A percentile compares a stretch with the other conserved stretches of the same genome.
Conservation (phyloP, 2,888 invertebrate genomes). For the Pyrrhosoma nymphula region DNA sequence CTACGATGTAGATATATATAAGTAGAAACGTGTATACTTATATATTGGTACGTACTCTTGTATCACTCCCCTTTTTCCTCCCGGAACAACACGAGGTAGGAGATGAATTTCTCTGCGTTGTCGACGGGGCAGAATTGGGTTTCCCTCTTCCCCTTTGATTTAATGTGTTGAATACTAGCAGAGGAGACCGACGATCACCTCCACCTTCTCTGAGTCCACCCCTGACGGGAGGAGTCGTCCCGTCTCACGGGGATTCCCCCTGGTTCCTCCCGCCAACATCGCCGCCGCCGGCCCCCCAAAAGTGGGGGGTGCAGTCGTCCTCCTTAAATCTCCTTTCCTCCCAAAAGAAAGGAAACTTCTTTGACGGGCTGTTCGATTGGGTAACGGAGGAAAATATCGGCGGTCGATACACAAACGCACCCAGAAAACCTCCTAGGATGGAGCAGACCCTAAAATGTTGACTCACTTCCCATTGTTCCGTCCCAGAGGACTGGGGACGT, state of each 20-base stretch:
- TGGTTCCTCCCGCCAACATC: background rate
- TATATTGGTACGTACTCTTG: background rate
- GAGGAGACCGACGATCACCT: background rate
- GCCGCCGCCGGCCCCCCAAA: background rate
- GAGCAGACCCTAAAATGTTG: background rate
- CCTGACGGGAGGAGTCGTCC: background rate
- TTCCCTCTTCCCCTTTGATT: background rate
- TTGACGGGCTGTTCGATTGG: too few species aligned
- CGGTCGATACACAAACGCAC: background rate
- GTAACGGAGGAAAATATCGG: background rate
- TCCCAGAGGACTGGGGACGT: background rate
- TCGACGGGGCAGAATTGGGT: background rate
- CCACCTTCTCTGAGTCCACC: conserved; percentile 48
- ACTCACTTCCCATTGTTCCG: background rate
- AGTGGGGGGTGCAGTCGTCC: background rate
- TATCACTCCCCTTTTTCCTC: background rate
- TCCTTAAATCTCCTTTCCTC: background rate
- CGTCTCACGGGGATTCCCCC: background rate
- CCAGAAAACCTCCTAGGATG: background rate
- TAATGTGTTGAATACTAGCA: background rate
- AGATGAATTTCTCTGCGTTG: background rate
- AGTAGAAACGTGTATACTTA: too few species aligned
- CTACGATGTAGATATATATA: background rate
- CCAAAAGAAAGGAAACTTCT: background rate
- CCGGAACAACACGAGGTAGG: background rate